Base-by-base conservation (phyloP, 2,888 invertebrate species). In the Temnothorax rugatulus region DNA sequence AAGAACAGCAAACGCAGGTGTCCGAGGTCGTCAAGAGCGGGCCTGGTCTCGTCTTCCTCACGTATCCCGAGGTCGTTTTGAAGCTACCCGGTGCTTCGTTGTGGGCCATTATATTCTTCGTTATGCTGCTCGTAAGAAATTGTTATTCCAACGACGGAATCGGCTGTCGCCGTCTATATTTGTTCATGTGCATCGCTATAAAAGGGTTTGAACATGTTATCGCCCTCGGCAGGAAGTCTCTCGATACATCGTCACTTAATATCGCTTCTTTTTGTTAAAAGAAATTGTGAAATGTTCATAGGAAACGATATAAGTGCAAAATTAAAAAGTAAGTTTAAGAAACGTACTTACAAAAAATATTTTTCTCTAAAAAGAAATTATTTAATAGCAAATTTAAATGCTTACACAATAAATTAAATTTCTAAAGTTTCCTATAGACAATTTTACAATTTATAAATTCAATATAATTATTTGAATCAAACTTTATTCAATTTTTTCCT, bases 11-110 rank as follows among this genome's bases (percentile, higher is more conserved):
- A 63, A 94, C 95, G 2, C 93, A 95, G 38, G 96, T 96, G 4
- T 94, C 94, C 13, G 94, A 95, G 74, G 96, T 96, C 9, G 96
- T 96, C 2, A 96, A 95, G 90, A 96, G 95, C 94, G 97, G 97
- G n/a, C 97, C 97, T 0, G 97, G 97, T n/a, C 95, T 97, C 21
- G 97, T 97, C 61, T 97, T 97, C 93, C 95, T 97, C 50, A 97
- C 97, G 4, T 97, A 97, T 94, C 97, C 97, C 1, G 97, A 97
- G 94, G 97, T 97, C 44, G 96, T 97, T 61, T 95, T 97, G 21
- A 97, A 97, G 82, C 95, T 97, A 91, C 97, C 97, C 1, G 97
- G 96, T 21, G 96, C 97, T 9, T 96, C 97, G 1, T 95, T 97
- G 86, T 97, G 97, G 97, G 96, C 97, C 0, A 95, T 96, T 29